Evolutionary conservation across 2,888 invertebrate genomes (phyloP), one percentile per base, ranked within the genome.

Genomic region (Lacanobia wlatinum): DNA sequence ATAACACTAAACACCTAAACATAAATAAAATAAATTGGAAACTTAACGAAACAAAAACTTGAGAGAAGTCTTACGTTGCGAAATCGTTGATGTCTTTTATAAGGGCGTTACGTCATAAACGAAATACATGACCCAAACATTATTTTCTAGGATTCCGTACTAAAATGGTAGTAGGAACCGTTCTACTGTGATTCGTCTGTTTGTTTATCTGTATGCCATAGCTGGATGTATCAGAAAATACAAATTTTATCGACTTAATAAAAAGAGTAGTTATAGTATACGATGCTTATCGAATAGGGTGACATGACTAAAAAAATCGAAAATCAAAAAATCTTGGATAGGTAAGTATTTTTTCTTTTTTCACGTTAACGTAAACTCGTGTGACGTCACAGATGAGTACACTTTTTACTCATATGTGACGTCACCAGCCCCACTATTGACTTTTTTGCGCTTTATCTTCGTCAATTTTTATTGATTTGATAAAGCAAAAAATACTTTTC

Each of bases 61-160:
- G 4, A 43, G 38, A 48, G 53, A 67, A 55, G 52, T 6, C 58
- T 73, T 63, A 71, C 76, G 56, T 72, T 64, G 73, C 1, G 48
- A 71, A 55, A 70, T 85, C 92, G 92, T 92, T 92, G 91, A 93
- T 85, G 89, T 92, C 93, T 92, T 92, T 92, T 91, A 68, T 88
- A 90, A 58, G 80, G 34, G 34, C 28, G n/a, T 76, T 67, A 70
- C 70, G 68, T 76, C 65, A 62, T 34, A 43, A 43, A 43, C 43
- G 8, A 52, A 80, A 38, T 61, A 62, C 56, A 23, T 23, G 23
- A 23, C 52, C 52, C 23, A 6, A 12, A 18, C 18, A 48, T 48
- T 48, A 48, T 0, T 18, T 48, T 48, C 18, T 48, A 48, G 48
- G 8, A 16, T 18, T 18, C 16, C 48, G 48, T 8, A 48, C 18